These are phyloP conservation scores for Drosophila fungiperda DNA, from an alignment of 2,888 invertebrate genomes.

Conservation along the genomic window DNA sequence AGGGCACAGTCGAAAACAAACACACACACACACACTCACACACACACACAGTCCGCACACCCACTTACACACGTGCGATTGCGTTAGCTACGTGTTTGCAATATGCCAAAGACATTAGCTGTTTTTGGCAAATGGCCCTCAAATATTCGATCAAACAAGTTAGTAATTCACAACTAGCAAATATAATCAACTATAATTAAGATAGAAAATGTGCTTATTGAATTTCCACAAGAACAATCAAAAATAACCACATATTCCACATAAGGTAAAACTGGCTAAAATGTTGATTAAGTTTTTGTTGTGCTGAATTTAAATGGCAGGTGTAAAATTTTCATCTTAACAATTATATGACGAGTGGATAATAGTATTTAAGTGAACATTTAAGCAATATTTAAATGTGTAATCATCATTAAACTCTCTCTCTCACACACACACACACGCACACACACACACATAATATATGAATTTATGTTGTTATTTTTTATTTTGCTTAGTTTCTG, in stretches of 20 bases:
- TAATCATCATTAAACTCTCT: not conserved
- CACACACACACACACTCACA: not conserved
- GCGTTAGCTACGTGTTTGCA: conserved; percentile 1
- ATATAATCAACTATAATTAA: not conserved
- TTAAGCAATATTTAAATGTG: not conserved
- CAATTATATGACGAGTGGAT: not conserved
- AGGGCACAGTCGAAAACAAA: conserved; percentile 13
- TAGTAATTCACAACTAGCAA: not conserved
- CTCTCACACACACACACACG: not conserved
- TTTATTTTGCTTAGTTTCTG: not conserved
- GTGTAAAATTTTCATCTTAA: not conserved
- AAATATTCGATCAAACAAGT: not conserved
- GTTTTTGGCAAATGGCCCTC: not conserved
- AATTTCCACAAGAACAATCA: not conserved
- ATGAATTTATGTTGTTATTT: not conserved
- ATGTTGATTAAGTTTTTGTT: not conserved
- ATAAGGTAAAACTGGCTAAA: not conserved
- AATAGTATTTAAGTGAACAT: not conserved
- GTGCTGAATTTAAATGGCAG: not conserved
- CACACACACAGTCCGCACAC: not conserved
- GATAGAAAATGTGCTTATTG: not conserved
- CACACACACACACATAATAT: too few relatives aligned
- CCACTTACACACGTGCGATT: not conserved
- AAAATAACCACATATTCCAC: not conserved
- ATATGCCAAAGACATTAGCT: not conserved